A percentile compares a stretch with the other conserved stretches of the same genome.
phyloP scores from a whole-genome alignment of 2,113 vertebrate genomes.

The Rostratula benghalensis region DNA sequence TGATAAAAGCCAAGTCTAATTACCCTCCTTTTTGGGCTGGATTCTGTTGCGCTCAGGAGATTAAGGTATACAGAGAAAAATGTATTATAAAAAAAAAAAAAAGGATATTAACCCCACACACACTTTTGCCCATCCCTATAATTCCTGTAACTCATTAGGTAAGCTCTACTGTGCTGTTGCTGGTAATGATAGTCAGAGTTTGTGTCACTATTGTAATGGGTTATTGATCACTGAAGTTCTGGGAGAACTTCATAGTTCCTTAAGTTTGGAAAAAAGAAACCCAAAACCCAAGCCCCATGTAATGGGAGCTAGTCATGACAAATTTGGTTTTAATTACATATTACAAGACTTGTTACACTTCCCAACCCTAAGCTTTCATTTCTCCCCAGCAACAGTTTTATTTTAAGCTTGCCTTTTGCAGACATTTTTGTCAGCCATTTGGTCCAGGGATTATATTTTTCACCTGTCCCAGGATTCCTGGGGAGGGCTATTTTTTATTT shows the following conservation, averaged over 20 bases:
- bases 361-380: not conserved
- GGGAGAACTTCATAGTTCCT: slow-evolving; percentile 39
- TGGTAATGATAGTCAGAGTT: slow-evolving; percentile 43
- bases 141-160: slow-evolving; percentile 29
- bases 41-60: not conserved
- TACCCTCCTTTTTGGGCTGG: not conserved
- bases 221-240: slow-evolving; percentile 67
- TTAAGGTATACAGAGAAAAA: not conserved
- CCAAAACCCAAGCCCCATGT: not conserved
- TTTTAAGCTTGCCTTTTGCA: slow-evolving; percentile 30
- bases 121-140: not conserved
- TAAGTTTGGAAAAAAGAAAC: not conserved
- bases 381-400: slow-evolving; percentile 39
- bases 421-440: not conserved
- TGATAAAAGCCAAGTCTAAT: slow-evolving; percentile 1
- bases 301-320: slow-evolving; percentile 37
- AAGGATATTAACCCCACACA: not conserved
- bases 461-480: slow-evolving; percentile 11
- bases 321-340: slow-evolving; percentile 61
- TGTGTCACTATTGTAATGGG: slow-evolving; percentile 52
- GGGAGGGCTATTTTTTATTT: slow-evolving; percentile 22
- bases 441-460: not conserved
- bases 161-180: not conserved
- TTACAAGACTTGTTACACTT: not conserved
- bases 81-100: not conserved